These are phyloP conservation scores for Lepus americanus DNA, from an alignment of 2,113 vertebrate species.

Conservation along the genomic window DNA sequence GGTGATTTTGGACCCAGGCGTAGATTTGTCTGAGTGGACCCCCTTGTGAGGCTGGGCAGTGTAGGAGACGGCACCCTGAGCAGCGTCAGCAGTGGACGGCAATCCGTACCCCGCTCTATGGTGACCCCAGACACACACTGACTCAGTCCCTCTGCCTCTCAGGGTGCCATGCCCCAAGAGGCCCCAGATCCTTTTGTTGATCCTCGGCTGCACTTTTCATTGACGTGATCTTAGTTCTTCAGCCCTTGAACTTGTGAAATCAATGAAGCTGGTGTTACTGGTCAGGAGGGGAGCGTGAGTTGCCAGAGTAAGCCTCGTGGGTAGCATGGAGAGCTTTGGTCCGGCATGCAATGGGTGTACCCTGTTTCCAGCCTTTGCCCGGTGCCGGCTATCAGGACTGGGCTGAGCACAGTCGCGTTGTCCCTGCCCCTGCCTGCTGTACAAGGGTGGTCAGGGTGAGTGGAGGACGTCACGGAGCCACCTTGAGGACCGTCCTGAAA, in stretches of 20 bases:
- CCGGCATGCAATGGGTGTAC: too few relatives aligned
- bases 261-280: too few relatives aligned
- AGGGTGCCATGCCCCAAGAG: background rate
- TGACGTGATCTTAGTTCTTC: background rate
- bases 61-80: background rate
- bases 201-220: background rate
- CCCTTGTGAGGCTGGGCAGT: background rate
- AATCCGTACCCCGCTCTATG: background rate
- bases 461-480: too few relatives aligned
- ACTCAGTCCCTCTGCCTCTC: constrained; percentile 2
- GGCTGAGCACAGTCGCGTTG: background rate
- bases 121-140: background rate
- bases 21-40: background rate
- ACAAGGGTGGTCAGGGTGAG: too few relatives aligned
- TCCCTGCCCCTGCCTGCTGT: background rate
- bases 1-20: background rate
- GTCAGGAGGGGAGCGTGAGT: too few relatives aligned
- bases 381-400: background rate
- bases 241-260: too few relatives aligned
- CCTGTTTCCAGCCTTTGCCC: background rate
- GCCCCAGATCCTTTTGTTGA: background rate
- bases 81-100: background rate
- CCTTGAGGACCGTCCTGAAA: too few relatives aligned
- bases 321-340: background rate
- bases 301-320: too few relatives aligned